Percentiles rank a stretch among this genome's conserved stretches.
These are phyloP conservation scores for Uropsilus gracilis DNA, from an alignment of 2,113 vertebrate genomes.

Conservation along the genomic window DNA sequence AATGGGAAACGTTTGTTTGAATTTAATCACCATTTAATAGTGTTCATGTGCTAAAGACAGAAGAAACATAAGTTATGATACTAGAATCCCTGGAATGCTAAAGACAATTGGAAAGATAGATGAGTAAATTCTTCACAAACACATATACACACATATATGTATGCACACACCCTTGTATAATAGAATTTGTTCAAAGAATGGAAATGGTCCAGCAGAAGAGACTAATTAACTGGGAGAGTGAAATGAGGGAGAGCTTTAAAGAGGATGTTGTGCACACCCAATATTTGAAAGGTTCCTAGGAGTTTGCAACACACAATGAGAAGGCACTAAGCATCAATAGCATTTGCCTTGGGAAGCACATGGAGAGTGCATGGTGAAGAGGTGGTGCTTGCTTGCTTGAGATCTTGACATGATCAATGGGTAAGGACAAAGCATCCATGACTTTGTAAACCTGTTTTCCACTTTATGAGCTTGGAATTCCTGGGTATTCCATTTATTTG, in stretches of 20 bases:
- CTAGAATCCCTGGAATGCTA: neutral
- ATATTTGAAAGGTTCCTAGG: neutral
- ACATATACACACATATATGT: neutral
- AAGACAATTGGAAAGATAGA: neutral
- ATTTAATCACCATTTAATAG: neutral
- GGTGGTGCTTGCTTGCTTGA: neutral
- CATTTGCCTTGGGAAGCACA: neutral
- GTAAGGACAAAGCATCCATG: neutral
- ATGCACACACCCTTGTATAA: too few relatives aligned
- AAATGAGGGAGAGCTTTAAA: neutral
- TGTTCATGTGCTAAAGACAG: neutral
- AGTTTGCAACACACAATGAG: neutral
- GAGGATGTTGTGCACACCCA: neutral
- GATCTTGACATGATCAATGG: neutral
- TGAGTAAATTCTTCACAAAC: neutral
- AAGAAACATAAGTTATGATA: neutral
- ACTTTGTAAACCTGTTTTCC: neutral
- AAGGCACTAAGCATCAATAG: neutral
- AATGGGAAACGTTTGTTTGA: neutral
- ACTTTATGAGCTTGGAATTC: neutral
- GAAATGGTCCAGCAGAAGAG: neutral
- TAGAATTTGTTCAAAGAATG: neutral
- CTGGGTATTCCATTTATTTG: neutral
- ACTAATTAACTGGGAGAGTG: neutral
- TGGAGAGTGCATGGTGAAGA: fast-evolving